Evolutionary conservation across 2,113 vertebrate species (phyloP), one percentile per base, ranked within the genome.

Genomic region (Tor tambroides): DNA sequence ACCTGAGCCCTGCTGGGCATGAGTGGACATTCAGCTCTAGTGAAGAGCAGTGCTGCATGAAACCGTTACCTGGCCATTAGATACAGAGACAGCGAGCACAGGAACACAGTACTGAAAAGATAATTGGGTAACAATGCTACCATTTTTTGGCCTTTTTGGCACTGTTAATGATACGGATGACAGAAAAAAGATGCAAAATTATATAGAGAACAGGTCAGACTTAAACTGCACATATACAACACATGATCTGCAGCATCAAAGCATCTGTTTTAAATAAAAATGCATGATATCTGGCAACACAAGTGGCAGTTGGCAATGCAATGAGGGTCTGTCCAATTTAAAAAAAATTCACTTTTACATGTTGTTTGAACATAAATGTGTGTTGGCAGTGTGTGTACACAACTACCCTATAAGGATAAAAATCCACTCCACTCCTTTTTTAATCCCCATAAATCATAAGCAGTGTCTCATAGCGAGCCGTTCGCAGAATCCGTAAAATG

Each of bases 1-100:
- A 86, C 89, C 86, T 46, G 83, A 80, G 77, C 46, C 63, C 46
- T 79, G 78, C 80, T 38, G 75, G 84, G 23, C 83, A 79, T 21
- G 35, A 87, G 76, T 88, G 88, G 88, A 89, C 88, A 51, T 54
- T 88, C 56, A 49, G 41, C 56, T 76, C 67, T 32, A 30, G 86
- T 65, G 49, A 56, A 82, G 79, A 43, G 84, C 28, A 43, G 28
- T 28, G 30, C 35, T 4, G 56, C 78, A 80, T 61, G 11, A 80
- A 63, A 80, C 76, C 2, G 77, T 79, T 79, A 56, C 78, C 78
- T 63, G 78, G 23, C 56, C 78, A 80, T 80, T 63, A 80, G 23
- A 80, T 9, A 80, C 32, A 6, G 35, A 61, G 69, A 72, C 69
- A 23, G 32, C 10, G 32, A 74, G 21, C 71, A 74, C 71, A n/a